Evolutionary conservation across 2,113 vertebrate genomes (phyloP), one percentile per base, ranked within the genome.

Genomic region (Lepus americanus): DNA sequence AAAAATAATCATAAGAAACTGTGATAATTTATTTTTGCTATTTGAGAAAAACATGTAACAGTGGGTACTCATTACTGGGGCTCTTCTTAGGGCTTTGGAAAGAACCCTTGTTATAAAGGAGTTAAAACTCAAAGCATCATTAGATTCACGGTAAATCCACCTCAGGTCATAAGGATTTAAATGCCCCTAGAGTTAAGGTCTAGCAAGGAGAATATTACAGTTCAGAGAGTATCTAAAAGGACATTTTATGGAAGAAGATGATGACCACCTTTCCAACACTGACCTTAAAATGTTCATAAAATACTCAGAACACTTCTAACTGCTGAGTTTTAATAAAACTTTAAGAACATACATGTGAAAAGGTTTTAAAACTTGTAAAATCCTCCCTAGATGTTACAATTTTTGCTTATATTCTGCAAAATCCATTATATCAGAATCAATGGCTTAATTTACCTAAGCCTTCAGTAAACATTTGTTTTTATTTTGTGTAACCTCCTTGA

Each of bases 381-480:
- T 78, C 78, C 44, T 90, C 25, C 22, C 3, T 39, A 33, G n/a
- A 61, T 76, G 14, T 64, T 92, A 87, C 11, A 27, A 9, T 53
- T 61, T 92, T 51, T 73, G 61, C 39, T 73, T 94, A 69, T 13
- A 53, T 90, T 55, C 27, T 87, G 14, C 49, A 89, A 83, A 89
- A 39, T 4, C 63, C 20, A 29, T 72, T 89, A 17, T 61, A 59
- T 84, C n/a, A 44, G 55, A 67, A 33, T 51, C 23, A 63, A 55
- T 96, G 67, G 20, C 74, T 27, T 95, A 63, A 89, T 74, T 82
- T 87, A 74, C 72, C 53, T 77, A 84, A 53, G 23, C 20, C 31
- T 72, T 92, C 33, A 82, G 16, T 20, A 23, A 94, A 12, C 3
- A 9, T 61, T 76, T 92, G 66, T 77, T 93, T 95, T 93, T 89